Conservation (phyloP, 2,888 invertebrate genomes). For the Keiferia lycopersicella region DNA sequence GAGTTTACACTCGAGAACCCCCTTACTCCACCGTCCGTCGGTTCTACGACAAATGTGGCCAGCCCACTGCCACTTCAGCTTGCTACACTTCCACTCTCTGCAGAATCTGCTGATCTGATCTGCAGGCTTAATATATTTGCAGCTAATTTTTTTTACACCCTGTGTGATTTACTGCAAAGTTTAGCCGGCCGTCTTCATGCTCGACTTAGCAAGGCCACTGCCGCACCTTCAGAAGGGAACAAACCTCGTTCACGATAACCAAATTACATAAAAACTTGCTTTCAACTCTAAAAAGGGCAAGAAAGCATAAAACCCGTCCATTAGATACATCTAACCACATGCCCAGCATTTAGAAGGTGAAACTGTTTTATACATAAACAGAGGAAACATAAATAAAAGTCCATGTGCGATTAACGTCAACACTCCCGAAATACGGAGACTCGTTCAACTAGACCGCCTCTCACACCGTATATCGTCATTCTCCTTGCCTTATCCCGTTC, state of each 20-base stretch:
- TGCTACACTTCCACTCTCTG: too few relatives aligned
- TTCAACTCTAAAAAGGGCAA: constrained; percentile 17
- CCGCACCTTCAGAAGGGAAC: too few relatives aligned
- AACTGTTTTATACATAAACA: constrained; percentile 18
- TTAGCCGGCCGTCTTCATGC: too few relatives aligned
- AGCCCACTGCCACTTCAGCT: constrained; percentile 8
- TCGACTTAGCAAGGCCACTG: too few relatives aligned
- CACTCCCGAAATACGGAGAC: constrained; percentile 49
- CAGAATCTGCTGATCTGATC: too few relatives aligned
- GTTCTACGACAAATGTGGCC: constrained; percentile 2
- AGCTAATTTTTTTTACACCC: too few relatives aligned
- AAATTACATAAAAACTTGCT: too few relatives aligned
- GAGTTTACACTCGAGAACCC: constrained; percentile 11
- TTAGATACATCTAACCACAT: neutral
- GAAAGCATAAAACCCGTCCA: neutral
- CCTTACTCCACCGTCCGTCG: neutral
- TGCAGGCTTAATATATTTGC: too few relatives aligned
- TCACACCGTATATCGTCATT: constrained; percentile 53
- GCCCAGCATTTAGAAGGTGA: neutral
- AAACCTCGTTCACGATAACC: too few relatives aligned
- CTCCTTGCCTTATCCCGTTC: too few relatives aligned
- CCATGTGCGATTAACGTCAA: constrained; percentile 61
- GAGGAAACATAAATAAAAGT: constrained; percentile 52
- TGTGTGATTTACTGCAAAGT: too few relatives aligned
- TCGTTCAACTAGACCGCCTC: constrained; percentile 40